Base-by-base conservation (phyloP, 2,888 invertebrate species). In the Zygogramma bicolorata region DNA sequence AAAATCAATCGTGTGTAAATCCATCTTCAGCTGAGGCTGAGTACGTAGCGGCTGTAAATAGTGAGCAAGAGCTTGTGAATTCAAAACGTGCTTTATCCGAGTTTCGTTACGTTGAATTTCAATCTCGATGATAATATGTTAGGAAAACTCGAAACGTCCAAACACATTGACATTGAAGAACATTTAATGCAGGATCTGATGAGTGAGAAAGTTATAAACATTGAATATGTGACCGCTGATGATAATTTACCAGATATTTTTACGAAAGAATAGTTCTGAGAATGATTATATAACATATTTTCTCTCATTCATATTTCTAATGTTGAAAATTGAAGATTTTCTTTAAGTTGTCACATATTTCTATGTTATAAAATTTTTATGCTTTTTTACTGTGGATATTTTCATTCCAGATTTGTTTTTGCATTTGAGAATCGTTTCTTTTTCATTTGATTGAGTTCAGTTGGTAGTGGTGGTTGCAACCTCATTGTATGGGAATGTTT, bases 11-110 rank as follows among this genome's bases (percentile, higher is more conserved):
- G 10, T 65, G 68, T 63, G 70, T 75, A 3, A 69, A 71, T 20
- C 58, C 75, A n/a, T 75, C 75, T 0, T 63, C 74, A 3, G 74
- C 72, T 5, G 79, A 79, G 49, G 60, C 71, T 5, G 70, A 74
- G 31, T 74, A 63, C 59, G 58, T 75, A 1, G 73, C 71, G 5
- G 70, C 70, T 8, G 42, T 58, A n/a, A 5, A 57, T 42, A n/a
- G 10, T 22, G 70, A 60, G 22, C 66, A 66, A 66, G 66, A 70
- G n/a, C 49, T 40, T 20, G 66, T 69, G 7, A 66, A 74, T 63
- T 34, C 63, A 59, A 70, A 72, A 29, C 29, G 68, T 46, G 27
- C 57, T 58, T 57, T 66, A 46, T 49, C 38, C 34, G 53, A 69
- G 31, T 69, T 66, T 65, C 3, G 20, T 22, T 3, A 22, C 10